Conservation (phyloP, 1,140 invertebrate genomes). For the Anadara kagoshimensis region DNA sequence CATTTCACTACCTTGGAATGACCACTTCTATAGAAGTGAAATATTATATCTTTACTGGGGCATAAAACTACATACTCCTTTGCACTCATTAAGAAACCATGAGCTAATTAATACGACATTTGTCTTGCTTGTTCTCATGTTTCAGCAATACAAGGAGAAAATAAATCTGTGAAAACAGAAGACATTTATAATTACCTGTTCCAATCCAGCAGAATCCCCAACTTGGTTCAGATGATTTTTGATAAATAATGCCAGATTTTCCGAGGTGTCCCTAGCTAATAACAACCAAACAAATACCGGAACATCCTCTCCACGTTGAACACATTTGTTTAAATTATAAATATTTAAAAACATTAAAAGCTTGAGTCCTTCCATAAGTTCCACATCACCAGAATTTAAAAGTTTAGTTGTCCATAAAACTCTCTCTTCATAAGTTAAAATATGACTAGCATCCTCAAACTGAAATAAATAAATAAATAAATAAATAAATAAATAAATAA, state of each 20-base stretch:
- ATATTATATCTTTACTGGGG: no score
- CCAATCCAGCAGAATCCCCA: slow-evolving; percentile 74
- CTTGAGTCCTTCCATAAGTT: slow-evolving; percentile 76
- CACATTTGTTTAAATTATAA: slow-evolving; percentile 67
- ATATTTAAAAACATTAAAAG: slow-evolving; percentile 75
- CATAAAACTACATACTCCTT: no score
- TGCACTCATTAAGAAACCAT: no score
- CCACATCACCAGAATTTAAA: slow-evolving; percentile 75
- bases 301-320: slow-evolving; percentile 65
- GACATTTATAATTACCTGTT: slow-evolving; percentile 70
- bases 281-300: slow-evolving; percentile 75
- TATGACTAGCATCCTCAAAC: slow-evolving; percentile 63
- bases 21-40: no score
- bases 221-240: slow-evolving; percentile 75
- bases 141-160: no score
- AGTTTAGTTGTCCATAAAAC: slow-evolving; percentile 63
- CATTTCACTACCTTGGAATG: no score
- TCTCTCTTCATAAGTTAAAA: slow-evolving; percentile 60
- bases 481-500: no score
- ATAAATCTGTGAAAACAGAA: no score
- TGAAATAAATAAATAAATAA: slow-evolving; percentile 28
- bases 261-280: slow-evolving; percentile 75
- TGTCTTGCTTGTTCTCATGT: no score
- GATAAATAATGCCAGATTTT: slow-evolving; percentile 71
- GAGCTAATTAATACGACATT: no score